Evolutionary conservation across 2,888 invertebrate genomes (phyloP), one percentile per base, ranked within the genome.

Genomic region (Hipparchia sbordonii): DNA sequence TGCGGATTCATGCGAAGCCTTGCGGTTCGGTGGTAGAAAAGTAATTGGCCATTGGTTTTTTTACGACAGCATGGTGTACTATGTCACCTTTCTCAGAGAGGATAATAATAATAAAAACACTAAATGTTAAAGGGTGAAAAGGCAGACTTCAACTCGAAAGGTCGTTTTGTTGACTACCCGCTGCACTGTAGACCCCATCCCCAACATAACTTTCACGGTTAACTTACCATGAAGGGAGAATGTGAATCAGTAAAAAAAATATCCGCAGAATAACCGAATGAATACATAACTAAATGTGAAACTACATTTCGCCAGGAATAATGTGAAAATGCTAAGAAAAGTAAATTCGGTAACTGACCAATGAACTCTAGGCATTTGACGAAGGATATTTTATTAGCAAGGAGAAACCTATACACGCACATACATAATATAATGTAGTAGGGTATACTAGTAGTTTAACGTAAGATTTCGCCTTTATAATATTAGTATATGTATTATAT

Each of bases 201-300:
- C 61, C 45, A 46, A 7, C 61, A 13, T 46, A 46, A 62, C 61
- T 62, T 62, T 62, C 46, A 62, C 7, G 61, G 2, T 62, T 46
- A 46, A n/a, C 46, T 62, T n/a, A 62, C 6, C 13, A 13, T n/a
- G 61, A 59, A 39, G 61, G 61, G 61, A n/a, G 61, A 59, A 5
- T 13, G 6, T 23, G 7, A 23, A 23, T 23, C 7, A 23, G 23
- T 13, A 7, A n/a, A 6, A 23, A 57, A 57, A 57, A 23, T 9
- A 23, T 23, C 33, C 7, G 13, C 13, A 57, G 23, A 57, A 33
- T 0, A 12, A 13, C 6, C 4, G 4, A 54, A n/a, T n/a, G 5
- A 46, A 48, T 48, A 48, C 6, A 48, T 48, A 6, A 6, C 48
- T 48, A 56, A n/a, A 7, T 56, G 13, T 56, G 7, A 56, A 56